These are phyloP conservation scores for Myxocyprinus asiaticus DNA, from an alignment of 2,113 vertebrate species.

Conservation along the genomic window DNA sequence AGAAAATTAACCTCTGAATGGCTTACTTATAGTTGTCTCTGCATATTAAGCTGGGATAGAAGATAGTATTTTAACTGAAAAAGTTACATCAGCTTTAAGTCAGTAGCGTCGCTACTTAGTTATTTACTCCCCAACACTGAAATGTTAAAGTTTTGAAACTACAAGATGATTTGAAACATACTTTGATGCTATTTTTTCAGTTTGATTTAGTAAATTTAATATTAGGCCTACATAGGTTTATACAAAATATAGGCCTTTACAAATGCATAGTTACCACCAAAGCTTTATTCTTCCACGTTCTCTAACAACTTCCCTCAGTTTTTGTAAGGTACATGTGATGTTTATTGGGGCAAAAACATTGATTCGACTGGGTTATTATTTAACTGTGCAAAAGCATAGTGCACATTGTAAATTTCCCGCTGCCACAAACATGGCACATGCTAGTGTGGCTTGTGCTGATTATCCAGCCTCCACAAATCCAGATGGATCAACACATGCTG, in stretches of 20 bases:
- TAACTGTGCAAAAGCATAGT: conserved; percentile 42
- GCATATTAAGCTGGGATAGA: no score
- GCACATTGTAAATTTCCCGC: conserved; percentile 64
- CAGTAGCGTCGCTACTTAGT: no score
- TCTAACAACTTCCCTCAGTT: background rate
- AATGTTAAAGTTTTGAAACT: background rate
- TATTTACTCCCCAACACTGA: no score
- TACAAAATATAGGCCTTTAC: background rate
- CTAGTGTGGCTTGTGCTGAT: conserved; percentile 70
- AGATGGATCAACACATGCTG: conserved; percentile 82
- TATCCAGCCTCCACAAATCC: conserved; percentile 66
- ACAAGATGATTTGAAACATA: background rate
- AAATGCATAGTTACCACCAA: background rate
- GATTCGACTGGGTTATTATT: no score
- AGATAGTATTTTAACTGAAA: no score
- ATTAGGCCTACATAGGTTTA: no score
- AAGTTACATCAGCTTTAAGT: no score
- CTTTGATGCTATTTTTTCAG: background rate
- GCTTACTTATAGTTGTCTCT: no score
- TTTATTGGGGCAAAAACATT: conserved; percentile 34
- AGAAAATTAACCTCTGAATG: no score
- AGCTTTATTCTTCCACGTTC: no score
- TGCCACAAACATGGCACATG: conserved; percentile 66
- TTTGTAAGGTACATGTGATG: conserved; percentile 21
- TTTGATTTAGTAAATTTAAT: background rate